phyloP scores from a whole-genome alignment of 2,797 vertebrate species.

The Microtus agrestis region DNA sequence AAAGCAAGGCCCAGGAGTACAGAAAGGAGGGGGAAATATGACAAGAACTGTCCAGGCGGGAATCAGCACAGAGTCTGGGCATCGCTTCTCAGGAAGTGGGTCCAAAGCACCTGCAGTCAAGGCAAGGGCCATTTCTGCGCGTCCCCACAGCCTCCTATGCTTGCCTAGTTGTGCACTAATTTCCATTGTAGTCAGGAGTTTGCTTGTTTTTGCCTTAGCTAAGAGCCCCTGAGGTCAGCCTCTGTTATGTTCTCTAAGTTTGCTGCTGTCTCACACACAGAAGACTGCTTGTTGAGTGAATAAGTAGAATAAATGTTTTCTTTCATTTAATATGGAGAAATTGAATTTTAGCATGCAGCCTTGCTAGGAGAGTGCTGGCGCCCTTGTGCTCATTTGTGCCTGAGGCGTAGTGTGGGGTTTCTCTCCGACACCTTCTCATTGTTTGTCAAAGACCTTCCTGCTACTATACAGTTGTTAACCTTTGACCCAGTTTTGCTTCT shows the following conservation, averaged over 20 bases:
- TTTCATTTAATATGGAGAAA: conserved; percentile 9
- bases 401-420: neutral
- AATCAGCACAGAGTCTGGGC: neutral
- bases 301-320: neutral
- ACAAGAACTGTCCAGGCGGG: neutral
- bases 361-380: neutral
- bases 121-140: neutral
- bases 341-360: neutral
- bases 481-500: conserved; percentile 18
- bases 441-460: neutral
- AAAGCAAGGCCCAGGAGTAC: neutral
- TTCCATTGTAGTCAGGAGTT: neutral
- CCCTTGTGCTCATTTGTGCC: neutral
- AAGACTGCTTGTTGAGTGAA: conserved; percentile 25
- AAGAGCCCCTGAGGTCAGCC: conserved; percentile 10
- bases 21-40: neutral
- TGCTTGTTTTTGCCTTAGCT: neutral
- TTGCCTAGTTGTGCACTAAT: neutral
- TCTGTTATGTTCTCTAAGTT: conserved; percentile 19
- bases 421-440: conserved; percentile 10
- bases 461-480: neutral
- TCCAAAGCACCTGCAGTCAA: neutral
- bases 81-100: neutral
- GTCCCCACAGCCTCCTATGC: neutral
- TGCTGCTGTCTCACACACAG: neutral